Conservation (phyloP, 2,888 invertebrate genomes). For the Hyposoter didymator region DNA sequence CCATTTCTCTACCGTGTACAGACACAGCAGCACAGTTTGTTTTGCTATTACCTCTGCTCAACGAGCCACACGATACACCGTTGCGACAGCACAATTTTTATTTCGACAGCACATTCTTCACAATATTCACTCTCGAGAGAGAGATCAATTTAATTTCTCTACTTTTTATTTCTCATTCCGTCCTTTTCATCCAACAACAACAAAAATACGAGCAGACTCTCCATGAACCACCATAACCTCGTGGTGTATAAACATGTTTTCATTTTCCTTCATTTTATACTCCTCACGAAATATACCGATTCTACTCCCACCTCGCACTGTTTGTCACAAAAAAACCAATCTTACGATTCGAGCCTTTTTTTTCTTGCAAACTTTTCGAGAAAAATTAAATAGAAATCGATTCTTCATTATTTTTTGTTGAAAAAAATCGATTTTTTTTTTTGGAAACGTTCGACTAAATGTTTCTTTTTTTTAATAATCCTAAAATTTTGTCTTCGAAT, state of each 20-base stretch:
- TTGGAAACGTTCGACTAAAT: too few species aligned
- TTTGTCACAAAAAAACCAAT: neutral
- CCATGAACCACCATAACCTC: neutral
- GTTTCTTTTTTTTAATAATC: too few species aligned
- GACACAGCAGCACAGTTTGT: conserved; percentile 39
- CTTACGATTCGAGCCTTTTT: neutral
- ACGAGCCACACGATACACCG: conserved; percentile 69
- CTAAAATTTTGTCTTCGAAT: too few species aligned
- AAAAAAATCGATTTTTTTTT: too few species aligned
- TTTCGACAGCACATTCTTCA: conserved; percentile 60
- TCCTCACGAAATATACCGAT: neutral
- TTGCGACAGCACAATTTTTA: conserved; percentile 59
- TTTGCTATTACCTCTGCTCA: conserved; percentile 71
- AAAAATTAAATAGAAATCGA: too few species aligned
- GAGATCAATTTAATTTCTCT: conserved; percentile 31
- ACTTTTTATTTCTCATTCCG: conserved; percentile 2
- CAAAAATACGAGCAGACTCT: conserved; percentile 15
- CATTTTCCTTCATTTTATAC: conserved; percentile 6
- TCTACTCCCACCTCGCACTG: neutral
- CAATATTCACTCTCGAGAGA: conserved; percentile 33
- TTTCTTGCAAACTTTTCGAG: too few species aligned
- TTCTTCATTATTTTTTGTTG: too few species aligned
- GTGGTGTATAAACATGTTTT: conserved; percentile 16
- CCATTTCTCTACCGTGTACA: conserved; percentile 27
- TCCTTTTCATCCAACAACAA: neutral